Evolutionary conservation across 1,140 invertebrate genomes (phyloP).

Genomic region (Trichomalopsis sarcophagae): DNA sequence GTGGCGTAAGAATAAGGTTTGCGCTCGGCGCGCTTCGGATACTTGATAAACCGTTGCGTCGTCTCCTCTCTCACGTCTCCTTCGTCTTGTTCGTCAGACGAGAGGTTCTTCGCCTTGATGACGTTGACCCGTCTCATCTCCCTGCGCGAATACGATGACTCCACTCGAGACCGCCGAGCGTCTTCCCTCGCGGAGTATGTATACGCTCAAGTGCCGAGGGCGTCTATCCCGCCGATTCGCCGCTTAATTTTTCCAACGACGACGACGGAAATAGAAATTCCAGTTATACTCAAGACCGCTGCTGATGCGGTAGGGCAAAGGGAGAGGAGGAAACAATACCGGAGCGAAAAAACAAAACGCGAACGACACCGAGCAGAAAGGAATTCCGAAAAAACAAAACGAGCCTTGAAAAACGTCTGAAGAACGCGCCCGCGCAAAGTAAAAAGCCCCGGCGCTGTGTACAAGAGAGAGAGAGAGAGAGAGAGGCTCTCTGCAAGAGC

Average conservation of each 20-base stretch:
- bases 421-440: not conserved
- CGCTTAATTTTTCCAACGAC: too few relatives aligned
- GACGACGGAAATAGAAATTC: too few relatives aligned
- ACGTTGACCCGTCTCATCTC: constrained; percentile 56
- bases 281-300: too few relatives aligned
- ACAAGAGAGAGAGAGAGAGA: not conserved
- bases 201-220: constrained; percentile 30
- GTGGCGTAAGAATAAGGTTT: constrained; percentile 75
- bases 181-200: constrained; percentile 23
- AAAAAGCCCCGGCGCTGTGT: not conserved
- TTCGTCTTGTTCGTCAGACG: not conserved
- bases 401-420: not conserved
- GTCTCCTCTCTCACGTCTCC: constrained; percentile 50
- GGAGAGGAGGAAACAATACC: not conserved
- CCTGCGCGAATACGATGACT: constrained; percentile 67
- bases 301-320: not conserved
- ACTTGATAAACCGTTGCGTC: constrained; percentile 59
- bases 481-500: not conserved
- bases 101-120: constrained; percentile 48
- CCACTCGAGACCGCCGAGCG: constrained; percentile 64
- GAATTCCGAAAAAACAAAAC: not conserved
- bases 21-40: constrained; percentile 56
- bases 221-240: not conserved
- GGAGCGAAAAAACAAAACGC: not conserved
- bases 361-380: too few relatives aligned